These are phyloP conservation scores for Drosophila bocki DNA, from an alignment of 1,140 invertebrate species.

Conservation along the genomic window DNA sequence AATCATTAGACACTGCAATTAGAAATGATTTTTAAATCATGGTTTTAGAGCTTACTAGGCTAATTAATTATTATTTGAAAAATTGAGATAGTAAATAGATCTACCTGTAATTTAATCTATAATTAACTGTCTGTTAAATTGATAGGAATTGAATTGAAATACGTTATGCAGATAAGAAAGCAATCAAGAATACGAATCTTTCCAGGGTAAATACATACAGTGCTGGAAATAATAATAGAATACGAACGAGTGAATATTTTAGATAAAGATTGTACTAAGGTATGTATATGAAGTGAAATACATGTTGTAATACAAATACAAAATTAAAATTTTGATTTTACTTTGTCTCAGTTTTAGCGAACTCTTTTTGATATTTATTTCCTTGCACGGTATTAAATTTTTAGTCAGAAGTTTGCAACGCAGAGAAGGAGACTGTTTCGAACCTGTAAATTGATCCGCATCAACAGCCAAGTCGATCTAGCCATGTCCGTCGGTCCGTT, in stretches of 20 bases:
- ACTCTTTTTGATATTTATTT: too few relatives aligned
- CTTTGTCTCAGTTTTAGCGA: too few relatives aligned
- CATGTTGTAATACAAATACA: neutral
- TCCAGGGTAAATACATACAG: neutral
- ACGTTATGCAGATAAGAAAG: slow-evolving; percentile 12
- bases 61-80: neutral
- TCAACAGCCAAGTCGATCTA: too few relatives aligned
- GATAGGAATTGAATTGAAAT: slow-evolving; percentile 1
- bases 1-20: neutral
- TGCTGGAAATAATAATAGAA: neutral
- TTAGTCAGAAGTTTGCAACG: too few relatives aligned
- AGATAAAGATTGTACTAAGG: neutral
- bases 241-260: neutral
- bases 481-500: too few relatives aligned
- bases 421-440: too few relatives aligned
- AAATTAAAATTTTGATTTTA: too few relatives aligned
- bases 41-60: neutral
- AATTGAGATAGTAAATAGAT: neutral
- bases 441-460: too few relatives aligned
- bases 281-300: neutral
- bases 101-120: neutral
- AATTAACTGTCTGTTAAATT: slow-evolving; percentile 12
- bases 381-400: too few relatives aligned
- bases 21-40: neutral
- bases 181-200: neutral